Conservation (phyloP, 1,140 invertebrate genomes). For the Galleria mellonella region DNA sequence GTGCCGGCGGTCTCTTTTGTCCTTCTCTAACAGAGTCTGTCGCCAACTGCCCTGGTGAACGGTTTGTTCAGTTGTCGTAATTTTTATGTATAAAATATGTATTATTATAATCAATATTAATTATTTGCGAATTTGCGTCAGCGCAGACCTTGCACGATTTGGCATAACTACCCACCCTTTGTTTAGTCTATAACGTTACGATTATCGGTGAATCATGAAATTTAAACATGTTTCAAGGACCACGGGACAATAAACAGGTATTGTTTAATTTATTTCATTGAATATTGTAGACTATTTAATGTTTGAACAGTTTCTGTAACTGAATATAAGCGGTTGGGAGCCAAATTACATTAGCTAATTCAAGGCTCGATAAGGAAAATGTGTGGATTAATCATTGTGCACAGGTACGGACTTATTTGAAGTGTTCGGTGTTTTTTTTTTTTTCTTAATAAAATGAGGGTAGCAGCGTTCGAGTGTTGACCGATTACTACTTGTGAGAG, state of each 20-base stretch:
- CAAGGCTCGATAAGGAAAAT: neutral
- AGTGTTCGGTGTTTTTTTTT: too few species aligned
- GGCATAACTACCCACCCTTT: too few species aligned
- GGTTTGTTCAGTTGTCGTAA: neutral
- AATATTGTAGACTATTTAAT: neutral
- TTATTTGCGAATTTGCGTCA: constrained; percentile 21
- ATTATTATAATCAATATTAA: constrained; percentile 10
- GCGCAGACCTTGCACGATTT: constrained; percentile 10
- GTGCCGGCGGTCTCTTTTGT: too few species aligned
- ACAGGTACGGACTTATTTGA: too few species aligned
- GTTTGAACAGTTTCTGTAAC: neutral
- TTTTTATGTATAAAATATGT: neutral
- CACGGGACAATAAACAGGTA: neutral
- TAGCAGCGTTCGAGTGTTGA: too few species aligned
- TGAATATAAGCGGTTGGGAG: neutral
- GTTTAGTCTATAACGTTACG: too few species aligned
- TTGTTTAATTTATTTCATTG: constrained; percentile 1
- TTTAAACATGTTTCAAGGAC: neutral
- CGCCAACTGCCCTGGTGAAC: too few species aligned
- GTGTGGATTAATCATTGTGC: too few species aligned
- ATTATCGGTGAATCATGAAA: too few species aligned
- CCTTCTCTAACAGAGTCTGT: too few species aligned
- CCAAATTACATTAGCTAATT: neutral
- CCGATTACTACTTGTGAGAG: too few species aligned
- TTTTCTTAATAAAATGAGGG: too few species aligned